Evolutionary conservation across 2,113 vertebrate species (phyloP), one percentile per base, ranked within the genome.

Genomic region (Rhinoderma darwinii): DNA sequence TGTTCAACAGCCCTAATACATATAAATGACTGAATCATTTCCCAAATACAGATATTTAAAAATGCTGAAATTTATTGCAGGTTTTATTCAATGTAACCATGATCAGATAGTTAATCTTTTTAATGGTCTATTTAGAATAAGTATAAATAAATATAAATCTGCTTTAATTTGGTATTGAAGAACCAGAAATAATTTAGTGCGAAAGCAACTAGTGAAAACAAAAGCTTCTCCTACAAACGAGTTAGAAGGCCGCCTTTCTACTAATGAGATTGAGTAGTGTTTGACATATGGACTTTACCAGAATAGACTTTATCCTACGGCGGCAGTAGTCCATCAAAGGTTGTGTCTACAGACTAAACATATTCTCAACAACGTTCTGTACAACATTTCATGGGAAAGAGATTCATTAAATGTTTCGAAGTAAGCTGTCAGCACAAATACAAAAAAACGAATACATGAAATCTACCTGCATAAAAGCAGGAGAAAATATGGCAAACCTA

Each of bases 261-360:
- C 73, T 66, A 77, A 85, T 85, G 73, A 77, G 56, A 85, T 50
- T 85, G 84, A 50, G 74, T 85, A 50, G 54, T 47, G 39, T 44
- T 85, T 85, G 83, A 85, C 83, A 84, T 84, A 76, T 63, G 83
- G 83, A 77, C 73, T 50, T 77, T 77, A 77, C 56, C 25, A 50
- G 76, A 85, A 85, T 85, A 85, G 84, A 85, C 76, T 85, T 85
- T 85, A 17, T 66, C 84, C 84, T 63, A 43, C 51, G 84, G 74
- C 41, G 76, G 73, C 83, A 77, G 56, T 76, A 77, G 74, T 85
- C 73, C 41, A 85, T 85, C 73, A 77, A 3, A 41, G 51, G 73
- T 76, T 84, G 73, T 76, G 73, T 41, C 54, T 84, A 39, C 37
- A 63, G 37, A 63, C 11, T 63, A 27, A 44, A 84, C 37, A 61